Evolutionary conservation across 1,140 invertebrate species (phyloP), one percentile per base, ranked within the genome.

Genomic region (Meloidogyne floridensis): DNA sequence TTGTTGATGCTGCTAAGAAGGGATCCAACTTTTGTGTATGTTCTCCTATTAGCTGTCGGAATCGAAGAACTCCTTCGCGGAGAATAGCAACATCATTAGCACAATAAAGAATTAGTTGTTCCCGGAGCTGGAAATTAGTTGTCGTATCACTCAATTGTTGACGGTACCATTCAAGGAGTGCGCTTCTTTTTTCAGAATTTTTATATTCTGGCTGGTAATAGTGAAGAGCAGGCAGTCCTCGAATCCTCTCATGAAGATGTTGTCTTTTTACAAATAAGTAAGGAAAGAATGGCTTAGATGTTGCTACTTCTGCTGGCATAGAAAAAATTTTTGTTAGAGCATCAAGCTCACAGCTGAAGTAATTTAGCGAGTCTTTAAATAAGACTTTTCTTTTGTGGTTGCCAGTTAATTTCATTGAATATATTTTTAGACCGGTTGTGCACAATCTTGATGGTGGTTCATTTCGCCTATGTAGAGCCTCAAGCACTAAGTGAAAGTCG

Each of bases 311-410:
- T 8, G 15, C 79, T 79, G 79, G 6, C 75, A 51, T 7, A 80
- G 32, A 10, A 51, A 73, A 73, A 8, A 32, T 75, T 15, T 54
- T 47, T 6, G 20, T 42, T 13, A 80, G 78, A 2, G 11, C 75
- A 42, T 80, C 78, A 2, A 80, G 78, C 32, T 47, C 70, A 8
- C 70, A 75, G 7, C 78, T 59, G 76, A 80, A 80, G n/a, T 75
- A 80, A 20, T 80, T 80, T 0, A 80, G 43, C 11, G 78, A 42
- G 4, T 80, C 78, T 10, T 80, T 80, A 69, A 80, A 80, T 2
- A 65, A 32, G 2, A 72, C 15, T 7, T 78, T 32, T 0, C 78
- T 51, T 47, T 72, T 7, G 11, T 80, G 3, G 10, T 80, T 32
- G 2, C 75, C 70, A 6, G 6, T 15, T 3, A 80, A 20, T 6